These are phyloP conservation scores for Psittacula echo DNA, from an alignment of 2,797 vertebrate genomes.

Conservation along the genomic window DNA sequence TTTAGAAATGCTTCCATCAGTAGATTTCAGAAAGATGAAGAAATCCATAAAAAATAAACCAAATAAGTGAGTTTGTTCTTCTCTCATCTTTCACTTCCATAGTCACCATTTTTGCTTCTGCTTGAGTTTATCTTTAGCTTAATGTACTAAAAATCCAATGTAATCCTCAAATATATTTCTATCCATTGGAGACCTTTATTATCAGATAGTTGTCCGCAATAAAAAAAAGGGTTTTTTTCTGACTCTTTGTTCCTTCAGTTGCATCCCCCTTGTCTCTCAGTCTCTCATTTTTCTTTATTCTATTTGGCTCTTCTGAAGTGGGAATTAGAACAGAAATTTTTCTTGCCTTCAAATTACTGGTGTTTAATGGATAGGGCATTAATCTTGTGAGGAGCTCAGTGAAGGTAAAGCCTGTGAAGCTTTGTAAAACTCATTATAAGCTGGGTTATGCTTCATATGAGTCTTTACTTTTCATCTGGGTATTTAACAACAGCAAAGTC, in stretches of 20 bases:
- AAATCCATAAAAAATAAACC: neutral
- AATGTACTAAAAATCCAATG: neutral
- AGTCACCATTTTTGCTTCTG: neutral
- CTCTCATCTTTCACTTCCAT: neutral
- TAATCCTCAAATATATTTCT: neutral
- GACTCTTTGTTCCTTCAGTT: neutral
- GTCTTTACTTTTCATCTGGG: neutral
- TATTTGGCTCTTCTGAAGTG: neutral
- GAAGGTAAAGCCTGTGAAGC: neutral
- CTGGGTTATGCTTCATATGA: neutral
- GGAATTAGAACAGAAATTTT: neutral
- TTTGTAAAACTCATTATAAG: neutral
- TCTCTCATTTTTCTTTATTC: neutral
- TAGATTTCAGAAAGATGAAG: neutral
- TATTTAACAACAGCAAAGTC: neutral
- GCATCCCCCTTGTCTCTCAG: neutral
- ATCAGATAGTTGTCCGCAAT: neutral
- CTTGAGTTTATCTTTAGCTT: neutral
- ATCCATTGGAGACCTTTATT: neutral
- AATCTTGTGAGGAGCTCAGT: neutral
- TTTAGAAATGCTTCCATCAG: neutral
- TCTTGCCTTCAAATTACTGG: neutral
- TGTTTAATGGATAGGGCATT: neutral
- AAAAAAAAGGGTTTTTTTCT: neutral
- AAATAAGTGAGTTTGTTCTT: neutral